Conservation (phyloP, 2,888 invertebrate species). For the Aleiodes testaceus region DNA sequence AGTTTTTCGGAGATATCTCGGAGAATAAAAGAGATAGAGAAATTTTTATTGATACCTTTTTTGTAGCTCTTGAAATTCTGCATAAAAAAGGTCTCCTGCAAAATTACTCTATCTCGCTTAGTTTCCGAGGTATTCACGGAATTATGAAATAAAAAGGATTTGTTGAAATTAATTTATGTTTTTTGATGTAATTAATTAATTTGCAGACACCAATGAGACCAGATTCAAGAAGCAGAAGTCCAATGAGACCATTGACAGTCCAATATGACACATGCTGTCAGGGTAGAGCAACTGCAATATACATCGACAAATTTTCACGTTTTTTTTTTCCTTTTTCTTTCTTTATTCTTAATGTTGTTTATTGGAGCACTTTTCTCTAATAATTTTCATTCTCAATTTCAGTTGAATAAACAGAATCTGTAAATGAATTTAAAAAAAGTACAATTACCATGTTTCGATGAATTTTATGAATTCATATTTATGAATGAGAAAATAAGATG, state of each 20-base stretch:
- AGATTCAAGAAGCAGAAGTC: slow-evolving; percentile 69
- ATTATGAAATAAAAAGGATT: no score
- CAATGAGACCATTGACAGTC: slow-evolving; percentile 66
- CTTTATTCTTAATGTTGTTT: slow-evolving; percentile 90
- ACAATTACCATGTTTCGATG: background rate
- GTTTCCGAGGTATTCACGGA: no score
- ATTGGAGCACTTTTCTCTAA: slow-evolving; percentile 88
- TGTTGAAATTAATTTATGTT: no score
- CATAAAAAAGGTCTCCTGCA: no score
- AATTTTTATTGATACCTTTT: no score
- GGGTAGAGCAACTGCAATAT: slow-evolving; percentile 80
- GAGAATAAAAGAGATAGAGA: no score
- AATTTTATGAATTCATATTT: background rate
- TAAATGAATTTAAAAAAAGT: slow-evolving; percentile 25
- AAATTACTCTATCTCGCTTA: no score
- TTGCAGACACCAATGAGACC: slow-evolving; percentile 70
- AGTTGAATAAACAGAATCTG: slow-evolving; percentile 2
- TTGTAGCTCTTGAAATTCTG: no score
- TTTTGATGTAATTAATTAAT: slow-evolving; percentile 21
- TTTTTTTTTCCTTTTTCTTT: slow-evolving; percentile 94
- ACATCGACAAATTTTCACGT: slow-evolving; percentile 90
- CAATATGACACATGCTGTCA: slow-evolving; percentile 91
- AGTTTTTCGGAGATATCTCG: no score
- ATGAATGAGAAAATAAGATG: no score
- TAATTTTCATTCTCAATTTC: slow-evolving; percentile 14